These are phyloP conservation scores for Chamaetylas fuelleborni DNA, from an alignment of 2,113 vertebrate genomes.

Conservation along the genomic window DNA sequence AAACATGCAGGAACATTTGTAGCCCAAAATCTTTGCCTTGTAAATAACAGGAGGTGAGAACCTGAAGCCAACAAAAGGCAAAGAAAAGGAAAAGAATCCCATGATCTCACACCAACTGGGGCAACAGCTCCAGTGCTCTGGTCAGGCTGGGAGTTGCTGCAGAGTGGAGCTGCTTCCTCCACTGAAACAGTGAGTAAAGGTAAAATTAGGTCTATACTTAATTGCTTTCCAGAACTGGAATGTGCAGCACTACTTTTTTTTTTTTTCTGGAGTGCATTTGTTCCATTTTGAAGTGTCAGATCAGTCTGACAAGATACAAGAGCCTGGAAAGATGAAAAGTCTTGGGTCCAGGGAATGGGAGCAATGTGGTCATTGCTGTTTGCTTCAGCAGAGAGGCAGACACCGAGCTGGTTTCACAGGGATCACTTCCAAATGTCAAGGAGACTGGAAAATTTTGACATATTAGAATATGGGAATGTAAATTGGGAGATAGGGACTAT, in stretches of 20 bases:
- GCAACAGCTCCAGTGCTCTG: neutral
- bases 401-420: neutral
- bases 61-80: constrained; percentile 36
- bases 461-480: neutral
- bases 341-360: neutral
- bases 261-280: neutral
- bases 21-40: constrained; percentile 30
- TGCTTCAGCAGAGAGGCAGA: neutral
- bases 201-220: neutral
- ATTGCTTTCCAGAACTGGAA: neutral
- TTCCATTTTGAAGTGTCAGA: neutral
- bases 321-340: neutral
- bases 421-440: constrained; percentile 9
- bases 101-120: neutral
- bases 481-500: neutral
- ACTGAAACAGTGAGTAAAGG: neutral
- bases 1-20: constrained; percentile 34
- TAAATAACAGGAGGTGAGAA: constrained; percentile 45
- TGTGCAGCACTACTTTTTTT: neutral
- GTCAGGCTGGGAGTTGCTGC: neutral
- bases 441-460: neutral
- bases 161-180: neutral
- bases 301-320: neutral
- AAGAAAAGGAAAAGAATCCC: neutral
- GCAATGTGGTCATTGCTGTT: neutral